phyloP scores from a whole-genome alignment of 2,113 vertebrate species.

The Hemichromis elongatus region DNA sequence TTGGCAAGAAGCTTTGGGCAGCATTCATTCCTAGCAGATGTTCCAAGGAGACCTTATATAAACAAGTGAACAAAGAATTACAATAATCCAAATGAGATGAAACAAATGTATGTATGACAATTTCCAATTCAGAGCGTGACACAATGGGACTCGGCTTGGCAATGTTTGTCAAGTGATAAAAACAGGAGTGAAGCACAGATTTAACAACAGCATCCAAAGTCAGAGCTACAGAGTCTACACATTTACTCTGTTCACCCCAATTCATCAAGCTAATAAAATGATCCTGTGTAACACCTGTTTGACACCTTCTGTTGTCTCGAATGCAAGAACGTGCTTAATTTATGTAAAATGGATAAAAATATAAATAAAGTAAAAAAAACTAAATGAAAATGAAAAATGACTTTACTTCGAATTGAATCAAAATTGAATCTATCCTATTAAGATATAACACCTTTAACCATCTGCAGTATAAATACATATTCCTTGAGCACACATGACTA shows the following conservation, averaged over 20 bases:
- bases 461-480: neutral
- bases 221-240: neutral
- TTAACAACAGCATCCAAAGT: neutral
- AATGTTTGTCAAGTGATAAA: neutral
- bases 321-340: neutral
- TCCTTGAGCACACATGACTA: neutral
- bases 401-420: neutral
- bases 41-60: neutral
- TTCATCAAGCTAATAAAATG: neutral
- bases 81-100: neutral
- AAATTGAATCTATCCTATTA: neutral
- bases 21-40: neutral
- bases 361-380: neutral
- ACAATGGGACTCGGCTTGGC: neutral
- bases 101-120: neutral
- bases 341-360: neutral
- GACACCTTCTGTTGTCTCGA: neutral
- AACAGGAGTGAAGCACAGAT: neutral
- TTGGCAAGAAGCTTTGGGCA: neutral
- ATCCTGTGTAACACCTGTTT: neutral
- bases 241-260: neutral
- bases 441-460: neutral
- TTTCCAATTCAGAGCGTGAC: neutral
- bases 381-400: neutral
- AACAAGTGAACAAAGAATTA: neutral